Conservation (phyloP, 2,888 invertebrate genomes). For the Abscondita cerata region DNA sequence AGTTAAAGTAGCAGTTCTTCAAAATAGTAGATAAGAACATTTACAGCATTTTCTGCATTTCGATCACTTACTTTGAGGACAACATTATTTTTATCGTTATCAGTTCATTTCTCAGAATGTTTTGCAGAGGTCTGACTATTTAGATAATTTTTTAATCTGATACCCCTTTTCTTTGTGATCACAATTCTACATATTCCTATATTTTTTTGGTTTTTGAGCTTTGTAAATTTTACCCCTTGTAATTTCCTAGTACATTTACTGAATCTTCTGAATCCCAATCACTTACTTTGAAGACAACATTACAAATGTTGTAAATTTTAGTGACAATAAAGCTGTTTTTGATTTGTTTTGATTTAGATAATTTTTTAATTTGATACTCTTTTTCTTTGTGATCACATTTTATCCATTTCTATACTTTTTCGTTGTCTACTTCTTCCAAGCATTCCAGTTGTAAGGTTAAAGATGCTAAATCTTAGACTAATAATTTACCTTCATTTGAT, state of each 20-base stretch:
- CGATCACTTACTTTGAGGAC: constrained; percentile 31
- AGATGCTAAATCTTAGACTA: neutral
- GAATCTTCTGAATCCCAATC: constrained; percentile 30
- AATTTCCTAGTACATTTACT: constrained; percentile 27
- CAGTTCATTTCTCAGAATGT: constrained; percentile 29
- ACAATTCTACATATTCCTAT: too few relatives aligned
- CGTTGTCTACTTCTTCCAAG: constrained; percentile 18
- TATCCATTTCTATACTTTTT: constrained; percentile 20
- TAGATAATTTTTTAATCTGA: too few relatives aligned
- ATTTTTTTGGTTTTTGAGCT: neutral
- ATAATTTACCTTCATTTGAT: neutral
- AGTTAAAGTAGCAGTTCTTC: constrained; percentile 18
- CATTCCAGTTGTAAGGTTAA: neutral
- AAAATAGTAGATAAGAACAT: constrained; percentile 27
- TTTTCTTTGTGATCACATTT: constrained; percentile 21
- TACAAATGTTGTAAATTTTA: too few relatives aligned
- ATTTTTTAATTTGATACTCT: constrained; percentile 2
- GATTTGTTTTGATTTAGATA: too few relatives aligned
- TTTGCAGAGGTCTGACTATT: constrained; percentile 4
- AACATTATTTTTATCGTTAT: constrained; percentile 29
- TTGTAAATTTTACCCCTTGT: neutral
- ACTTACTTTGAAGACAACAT: constrained; percentile 29
- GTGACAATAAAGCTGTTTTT: too few relatives aligned
- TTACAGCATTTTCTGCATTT: constrained; percentile 31
- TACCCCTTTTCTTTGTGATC: too few relatives aligned